phyloP scores from a whole-genome alignment of 2,888 invertebrate species.

The Sinotaia quadrata region DNA sequence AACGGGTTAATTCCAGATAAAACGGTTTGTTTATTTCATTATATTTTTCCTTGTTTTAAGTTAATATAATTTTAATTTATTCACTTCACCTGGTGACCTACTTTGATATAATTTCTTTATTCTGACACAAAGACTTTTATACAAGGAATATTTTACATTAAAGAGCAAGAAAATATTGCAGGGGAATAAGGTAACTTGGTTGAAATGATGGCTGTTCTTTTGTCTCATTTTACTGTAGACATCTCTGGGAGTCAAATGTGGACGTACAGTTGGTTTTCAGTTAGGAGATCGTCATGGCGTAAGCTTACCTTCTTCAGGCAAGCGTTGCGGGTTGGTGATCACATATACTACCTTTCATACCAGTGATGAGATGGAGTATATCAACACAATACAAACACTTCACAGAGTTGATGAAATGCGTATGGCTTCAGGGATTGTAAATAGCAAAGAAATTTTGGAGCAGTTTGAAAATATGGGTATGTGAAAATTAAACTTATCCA shows the following conservation, averaged over 20 bases:
- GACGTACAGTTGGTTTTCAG: slow-evolving; percentile 77
- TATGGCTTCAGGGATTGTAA: slow-evolving; percentile 23
- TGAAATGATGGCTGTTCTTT: too few species aligned
- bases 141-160: too few species aligned
- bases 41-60: too few species aligned
- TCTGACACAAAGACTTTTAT: too few species aligned
- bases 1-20: too few species aligned
- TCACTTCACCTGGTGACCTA: too few species aligned
- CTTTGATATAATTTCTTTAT: too few species aligned
- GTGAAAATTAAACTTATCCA: background rate
- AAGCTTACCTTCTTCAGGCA: slow-evolving; percentile 74
- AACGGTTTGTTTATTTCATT: too few species aligned
- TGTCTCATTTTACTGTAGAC: too few species aligned
- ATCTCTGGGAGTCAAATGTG: slow-evolving; percentile 76
- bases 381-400: slow-evolving; percentile 42
- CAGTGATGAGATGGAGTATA: slow-evolving; percentile 38
- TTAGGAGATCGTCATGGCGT: slow-evolving; percentile 78
- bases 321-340: slow-evolving; percentile 75
- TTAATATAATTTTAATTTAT: too few species aligned
- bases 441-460: slow-evolving; percentile 43
- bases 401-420: slow-evolving; percentile 44
- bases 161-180: too few species aligned
- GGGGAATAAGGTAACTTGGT: too few species aligned
- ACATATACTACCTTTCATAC: slow-evolving; percentile 40
- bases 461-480: slow-evolving; percentile 51